Evolutionary conservation across 2,888 invertebrate species (phyloP), one percentile per base, ranked within the genome.

Genomic region (Panopea generosa): DNA sequence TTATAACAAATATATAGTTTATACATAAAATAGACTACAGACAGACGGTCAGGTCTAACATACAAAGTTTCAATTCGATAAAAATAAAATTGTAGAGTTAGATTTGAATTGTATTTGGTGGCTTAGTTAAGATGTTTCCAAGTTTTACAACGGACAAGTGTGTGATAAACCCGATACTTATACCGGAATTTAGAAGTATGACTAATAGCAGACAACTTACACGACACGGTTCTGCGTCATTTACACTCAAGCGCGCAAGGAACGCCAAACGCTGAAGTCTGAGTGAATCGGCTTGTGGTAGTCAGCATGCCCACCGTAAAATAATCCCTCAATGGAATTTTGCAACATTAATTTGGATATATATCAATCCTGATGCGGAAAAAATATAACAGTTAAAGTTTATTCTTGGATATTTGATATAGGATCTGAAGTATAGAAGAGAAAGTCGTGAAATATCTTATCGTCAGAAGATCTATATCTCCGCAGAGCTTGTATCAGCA

Each of bases 271-370:
- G 57, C 63, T 72, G 63, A 52, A 60, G 57, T 57, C 40, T 61
- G 69, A 72, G 69, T 69, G 80, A 72, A 65, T 69, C 67, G 80
- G 75, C 73, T 72, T 59, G 72, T 57, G 61, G 62, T 24, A 53
- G 60, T 49, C 72, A 71, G 69, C 80, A 53, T 72, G 69, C 72
- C 72, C 76, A 33, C 43, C 56, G 80, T 69, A 75, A 80, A 72
- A 65, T 76, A 80, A 76, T 63, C 72, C 76, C 59, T 40, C 59
- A 18, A 24, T 61, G 72, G 76, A 80, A 80, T 72, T 56, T 43
- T 27, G 33, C 18, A 43, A 33, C 18, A 47, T 43, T 27, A 11
- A 16, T 16, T 7, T 20, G 49, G 56, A 49, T 47, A 62, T 63
- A 49, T 27, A 63, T 71, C 63, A 71, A 57, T 57, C 57, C 33